Evolutionary conservation across 2,797 vertebrate species (phyloP), one percentile per base, ranked within the genome.

Genomic region (Agapornis canus): DNA sequence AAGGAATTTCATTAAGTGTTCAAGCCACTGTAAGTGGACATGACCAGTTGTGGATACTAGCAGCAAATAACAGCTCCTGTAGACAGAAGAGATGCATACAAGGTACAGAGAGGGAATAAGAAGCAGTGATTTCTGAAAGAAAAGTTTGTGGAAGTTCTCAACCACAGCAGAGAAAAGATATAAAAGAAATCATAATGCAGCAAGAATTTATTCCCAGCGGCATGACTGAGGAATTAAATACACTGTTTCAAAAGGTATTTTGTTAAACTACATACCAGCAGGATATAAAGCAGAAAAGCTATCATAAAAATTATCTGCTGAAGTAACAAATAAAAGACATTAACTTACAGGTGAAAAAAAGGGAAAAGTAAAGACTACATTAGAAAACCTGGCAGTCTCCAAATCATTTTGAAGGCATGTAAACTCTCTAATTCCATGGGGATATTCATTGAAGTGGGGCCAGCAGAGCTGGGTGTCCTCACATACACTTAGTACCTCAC

Each of bases 241-340:
- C 57, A 57, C 65, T 37, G 16, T 43, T 95, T 92, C 56, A 92
- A 94, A 93, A 96, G 72, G 57, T 77, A 91, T 88, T 92, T 81
- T 51, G 54, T 70, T 88, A 83, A 96, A 90, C 39, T 84, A 64
- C 32, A 54, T 56, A 77, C 77, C 91, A 95, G 92, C 70, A 85
- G 86, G 90, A 83, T 70, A 90, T 78, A 82, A 93, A 95, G 54
- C 29, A 86, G 77, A 78, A 93, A 94, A 89, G 76, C 86, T 95
- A 81, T 45, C 70, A 49, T 70, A 86, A 93, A 94, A 91, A 79
- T 90, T 52, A 94, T 63, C 65, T 71, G 54, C 82, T 84, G 70
- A 94, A 96, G 73, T 83, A 86, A 95, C 69, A 92, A 89, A 93
- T 76, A 93, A 82, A 95, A 93, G 47, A 9, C 72, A 92, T 52